A percentile compares a stretch with the other conserved stretches of the same genome.
Evolutionary conservation across 2,113 vertebrate genomes (phyloP).

Genomic region (Malaclemys terrapin): DNA sequence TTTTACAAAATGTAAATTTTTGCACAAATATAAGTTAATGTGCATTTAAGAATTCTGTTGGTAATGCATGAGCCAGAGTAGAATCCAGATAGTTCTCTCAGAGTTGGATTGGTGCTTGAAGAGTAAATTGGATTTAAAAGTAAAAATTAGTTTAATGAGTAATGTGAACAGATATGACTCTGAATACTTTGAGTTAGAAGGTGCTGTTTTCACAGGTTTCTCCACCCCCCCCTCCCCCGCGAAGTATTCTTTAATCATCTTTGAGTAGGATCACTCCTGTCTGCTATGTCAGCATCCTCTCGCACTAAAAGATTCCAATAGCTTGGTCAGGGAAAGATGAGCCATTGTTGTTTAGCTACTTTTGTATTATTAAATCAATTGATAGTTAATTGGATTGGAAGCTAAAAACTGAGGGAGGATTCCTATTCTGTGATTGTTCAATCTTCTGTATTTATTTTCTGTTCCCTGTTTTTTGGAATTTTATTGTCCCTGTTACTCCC

Average conservation of each 20-base stretch:
- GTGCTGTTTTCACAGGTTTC: background rate
- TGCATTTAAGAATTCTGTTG: background rate
- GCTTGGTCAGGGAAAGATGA: background rate
- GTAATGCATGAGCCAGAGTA: background rate
- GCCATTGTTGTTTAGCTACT: background rate
- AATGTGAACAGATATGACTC: background rate
- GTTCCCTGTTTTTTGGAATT: background rate
- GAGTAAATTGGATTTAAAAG: background rate
- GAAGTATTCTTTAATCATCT: background rate
- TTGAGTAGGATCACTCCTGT: background rate
- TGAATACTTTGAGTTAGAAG: background rate
- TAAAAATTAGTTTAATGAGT: background rate
- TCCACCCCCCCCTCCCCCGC: too few relatives aligned
- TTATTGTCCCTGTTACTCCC: background rate
- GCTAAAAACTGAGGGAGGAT: background rate
- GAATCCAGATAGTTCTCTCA: background rate
- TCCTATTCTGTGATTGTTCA: background rate
- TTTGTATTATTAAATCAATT: background rate
- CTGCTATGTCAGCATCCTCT: background rate
- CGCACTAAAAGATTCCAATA: background rate
- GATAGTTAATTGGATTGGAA: background rate
- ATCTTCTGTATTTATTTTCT: background rate
- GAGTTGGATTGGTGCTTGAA: background rate
- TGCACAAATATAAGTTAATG: background rate
- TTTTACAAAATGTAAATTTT: background rate